Evolutionary conservation across 2,797 vertebrate species (phyloP).

Genomic region (Hoplostethus mediterraneus): DNA sequence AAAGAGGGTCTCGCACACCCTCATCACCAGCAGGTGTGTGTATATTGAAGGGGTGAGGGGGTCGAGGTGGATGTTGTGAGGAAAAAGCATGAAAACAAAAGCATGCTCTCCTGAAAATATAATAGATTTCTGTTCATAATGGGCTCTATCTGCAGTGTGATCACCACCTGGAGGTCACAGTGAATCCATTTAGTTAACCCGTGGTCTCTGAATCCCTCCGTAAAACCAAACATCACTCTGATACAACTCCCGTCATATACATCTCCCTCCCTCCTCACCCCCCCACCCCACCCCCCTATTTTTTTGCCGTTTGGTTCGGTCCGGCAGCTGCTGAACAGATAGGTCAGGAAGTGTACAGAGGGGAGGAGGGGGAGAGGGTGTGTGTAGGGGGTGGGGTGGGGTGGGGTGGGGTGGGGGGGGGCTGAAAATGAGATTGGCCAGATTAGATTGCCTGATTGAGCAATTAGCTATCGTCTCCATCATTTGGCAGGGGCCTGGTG

Average conservation of each 20-base stretch:
- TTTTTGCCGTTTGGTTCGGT: conserved; percentile 42
- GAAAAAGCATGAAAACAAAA: background rate
- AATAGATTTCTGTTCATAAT: too few relatives aligned
- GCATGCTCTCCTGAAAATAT: too few relatives aligned
- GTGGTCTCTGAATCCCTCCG: too few relatives aligned
- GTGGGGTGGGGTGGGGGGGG: background rate
- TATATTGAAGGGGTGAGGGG: background rate
- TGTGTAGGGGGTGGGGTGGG: background rate
- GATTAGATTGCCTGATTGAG: conserved; percentile 83
- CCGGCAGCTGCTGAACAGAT: conserved; percentile 70
- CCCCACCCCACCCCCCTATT: background rate
- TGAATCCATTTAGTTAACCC: too few relatives aligned
- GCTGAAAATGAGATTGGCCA: conserved; percentile 76
- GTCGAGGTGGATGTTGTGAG: background rate
- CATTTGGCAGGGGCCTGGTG: conserved; percentile 65
- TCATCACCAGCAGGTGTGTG: conserved; percentile 55
- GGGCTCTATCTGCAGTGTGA: too few relatives aligned
- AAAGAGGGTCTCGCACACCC: conserved; percentile 49
- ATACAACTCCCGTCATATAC: background rate
- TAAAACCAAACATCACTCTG: background rate
- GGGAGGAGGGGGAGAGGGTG: background rate
- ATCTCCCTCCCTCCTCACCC: background rate
- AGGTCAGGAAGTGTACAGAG: conserved; percentile 58
- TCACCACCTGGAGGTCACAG: too few relatives aligned
- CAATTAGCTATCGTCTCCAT: conserved; percentile 80